A percentile compares a stretch with the other conserved stretches of the same genome.
phyloP scores from a whole-genome alignment of 2,797 vertebrate species.

The Argyrosomus regius region DNA sequence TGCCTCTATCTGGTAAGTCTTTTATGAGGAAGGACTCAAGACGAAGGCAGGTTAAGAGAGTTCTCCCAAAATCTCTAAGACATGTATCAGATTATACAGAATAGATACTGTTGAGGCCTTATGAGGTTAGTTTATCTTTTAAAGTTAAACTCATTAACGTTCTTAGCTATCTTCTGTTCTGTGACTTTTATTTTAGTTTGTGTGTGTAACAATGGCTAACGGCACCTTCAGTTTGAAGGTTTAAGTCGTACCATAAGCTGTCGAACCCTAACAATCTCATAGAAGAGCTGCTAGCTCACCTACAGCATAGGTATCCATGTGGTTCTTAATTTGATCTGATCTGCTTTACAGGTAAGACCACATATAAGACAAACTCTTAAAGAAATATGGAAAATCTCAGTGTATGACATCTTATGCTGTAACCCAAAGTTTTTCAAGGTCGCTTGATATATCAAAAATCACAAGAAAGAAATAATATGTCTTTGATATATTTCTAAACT shows the following conservation, averaged over 20 bases:
- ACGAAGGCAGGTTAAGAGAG: conserved; percentile 20
- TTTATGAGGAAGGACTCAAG: conserved; percentile 15
- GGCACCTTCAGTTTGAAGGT: background rate
- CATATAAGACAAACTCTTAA: background rate
- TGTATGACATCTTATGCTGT: background rate
- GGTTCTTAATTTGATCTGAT: background rate
- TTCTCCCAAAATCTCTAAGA: background rate
- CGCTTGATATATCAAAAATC: background rate
- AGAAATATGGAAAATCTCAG: background rate
- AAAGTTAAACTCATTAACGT: background rate
- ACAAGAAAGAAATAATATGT: background rate
- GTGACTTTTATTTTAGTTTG: background rate
- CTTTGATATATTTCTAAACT: background rate
- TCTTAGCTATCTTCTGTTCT: background rate
- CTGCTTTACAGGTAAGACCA: background rate
- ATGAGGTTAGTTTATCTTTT: background rate
- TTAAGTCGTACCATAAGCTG: too few relatives aligned
- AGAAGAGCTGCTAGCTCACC: too few relatives aligned
- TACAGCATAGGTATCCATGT: background rate
- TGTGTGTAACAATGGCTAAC: background rate
- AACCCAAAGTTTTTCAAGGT: background rate
- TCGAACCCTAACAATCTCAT: too few relatives aligned
- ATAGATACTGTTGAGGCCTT: background rate
- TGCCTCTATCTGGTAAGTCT: conserved; percentile 16
- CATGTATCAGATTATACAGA: background rate